phyloP scores from a whole-genome alignment of 2,888 invertebrate genomes.

The Clepsis dumicolana region DNA sequence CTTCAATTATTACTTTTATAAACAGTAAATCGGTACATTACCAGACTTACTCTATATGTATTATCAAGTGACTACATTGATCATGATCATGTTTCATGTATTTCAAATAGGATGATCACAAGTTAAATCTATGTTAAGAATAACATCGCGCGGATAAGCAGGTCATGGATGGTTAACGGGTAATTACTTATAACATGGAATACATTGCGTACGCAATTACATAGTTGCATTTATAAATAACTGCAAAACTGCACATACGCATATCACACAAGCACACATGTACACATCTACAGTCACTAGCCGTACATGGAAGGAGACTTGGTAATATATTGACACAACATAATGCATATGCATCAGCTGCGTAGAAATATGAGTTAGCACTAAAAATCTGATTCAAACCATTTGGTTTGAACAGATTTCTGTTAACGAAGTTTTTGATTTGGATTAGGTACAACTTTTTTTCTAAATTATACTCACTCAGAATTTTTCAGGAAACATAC shows the following conservation, averaged over 20 bases:
- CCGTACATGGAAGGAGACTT: constrained; percentile 19
- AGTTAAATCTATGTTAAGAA: constrained; percentile 12
- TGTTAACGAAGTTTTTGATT: no score
- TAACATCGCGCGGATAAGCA: constrained; percentile 54
- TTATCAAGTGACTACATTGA: background rate
- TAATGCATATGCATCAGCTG: background rate
- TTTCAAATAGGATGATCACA: background rate
- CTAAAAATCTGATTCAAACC: no score
- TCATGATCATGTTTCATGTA: constrained; percentile 19
- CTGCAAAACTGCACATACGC: constrained; percentile 40
- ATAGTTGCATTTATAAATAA: constrained; percentile 52
- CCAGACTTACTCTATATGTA: background rate
- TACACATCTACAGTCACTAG: background rate
- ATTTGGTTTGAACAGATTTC: no score
- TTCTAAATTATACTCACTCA: no score
- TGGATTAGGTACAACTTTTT: no score
- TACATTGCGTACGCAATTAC: constrained; percentile 49
- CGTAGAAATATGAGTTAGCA: background rate
- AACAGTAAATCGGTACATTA: background rate
- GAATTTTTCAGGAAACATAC: no score
- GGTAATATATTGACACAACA: constrained; percentile 31
- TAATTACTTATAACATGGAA: constrained; percentile 48
- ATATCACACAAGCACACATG: no score
- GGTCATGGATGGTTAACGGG: constrained; percentile 68
- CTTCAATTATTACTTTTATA: background rate